Evolutionary conservation across 1,140 invertebrate species (phyloP), one percentile per base, ranked within the genome.

Genomic region (Wasmannia auropunctata): DNA sequence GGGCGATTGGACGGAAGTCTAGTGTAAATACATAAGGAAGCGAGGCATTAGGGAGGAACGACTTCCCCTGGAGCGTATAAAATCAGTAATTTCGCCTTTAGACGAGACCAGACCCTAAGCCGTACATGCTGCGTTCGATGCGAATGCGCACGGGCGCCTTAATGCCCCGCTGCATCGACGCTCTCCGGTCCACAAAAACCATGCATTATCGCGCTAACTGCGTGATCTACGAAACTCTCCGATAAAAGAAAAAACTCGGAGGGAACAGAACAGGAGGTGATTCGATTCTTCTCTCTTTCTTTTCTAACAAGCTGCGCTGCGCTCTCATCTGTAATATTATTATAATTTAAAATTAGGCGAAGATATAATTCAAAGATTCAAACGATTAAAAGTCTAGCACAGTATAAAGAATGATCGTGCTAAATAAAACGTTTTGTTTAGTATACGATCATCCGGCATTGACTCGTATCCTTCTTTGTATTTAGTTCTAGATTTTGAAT

Each of bases 81-180:
- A 91, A 91, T 91, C 90, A 90, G 89, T 90, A 91, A 91, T 91
- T 79, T 91, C 79, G 86, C 62, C 81, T 88, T 86, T 77, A 60
- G 70, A 65, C 77, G 56, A 74, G 54, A 65, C 65, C 63, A 74
- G 72, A 67, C 46, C 60, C 86, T 81, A 86, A 90, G 69, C 60
- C 72, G 63, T 80, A 58, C 77, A 31, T 80, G 88, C 60, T n/a
- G 43, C 16, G 70, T 80, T 86, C 43, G 63, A 14, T 16, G 75
- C 56, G 84, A 74, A 65, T 76, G 77, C 62, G 60, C 69, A 76
- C 83, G 51, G 25, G 62, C n/a, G n/a, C 56, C 74, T 87, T 91
- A 89, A 91, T 89, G 90, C 80, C 37, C 31, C 75, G 56, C 79
- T 77, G 75, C 62, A 74, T 37, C 79, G 75, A 65, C 85, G 40